Evolutionary conservation across 1,140 invertebrate species (phyloP).

Genomic region (Drosophila paulistorum): DNA sequence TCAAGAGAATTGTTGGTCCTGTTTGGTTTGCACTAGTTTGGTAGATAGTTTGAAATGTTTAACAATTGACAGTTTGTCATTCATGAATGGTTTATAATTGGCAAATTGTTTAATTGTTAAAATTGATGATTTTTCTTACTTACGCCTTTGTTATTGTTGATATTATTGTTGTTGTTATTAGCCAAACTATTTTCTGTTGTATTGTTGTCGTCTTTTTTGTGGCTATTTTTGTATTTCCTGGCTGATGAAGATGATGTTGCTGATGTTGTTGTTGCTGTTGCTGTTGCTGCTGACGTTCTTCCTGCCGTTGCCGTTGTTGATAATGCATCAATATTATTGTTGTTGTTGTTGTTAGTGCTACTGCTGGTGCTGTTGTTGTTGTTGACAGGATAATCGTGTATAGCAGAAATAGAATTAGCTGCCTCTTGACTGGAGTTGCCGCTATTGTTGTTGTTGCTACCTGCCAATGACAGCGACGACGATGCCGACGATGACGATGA

Average conservation of each 20-base stretch:
- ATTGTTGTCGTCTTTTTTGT: conserved; percentile 69
- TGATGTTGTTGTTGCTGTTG: conserved; percentile 14
- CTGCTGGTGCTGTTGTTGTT: conserved; percentile 33
- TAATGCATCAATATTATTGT: conserved; percentile 27
- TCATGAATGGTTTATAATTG: background rate
- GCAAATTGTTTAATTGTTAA: background rate
- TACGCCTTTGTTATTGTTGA: conserved; percentile 50
- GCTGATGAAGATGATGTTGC: conserved; percentile 14
- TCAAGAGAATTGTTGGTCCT: too few relatives aligned
- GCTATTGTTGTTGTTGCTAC: conserved; percentile 38
- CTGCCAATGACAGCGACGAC: conserved; percentile 17
- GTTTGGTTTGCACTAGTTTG: too few relatives aligned
- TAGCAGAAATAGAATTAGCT: conserved; percentile 19
- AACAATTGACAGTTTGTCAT: background rate
- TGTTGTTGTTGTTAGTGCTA: conserved; percentile 20
- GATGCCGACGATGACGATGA: conserved; percentile 20
- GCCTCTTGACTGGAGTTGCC: conserved; percentile 45
- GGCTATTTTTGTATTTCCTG: conserved; percentile 64
- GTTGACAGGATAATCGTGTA: conserved; percentile 32
- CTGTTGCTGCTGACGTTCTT: conserved; percentile 22
- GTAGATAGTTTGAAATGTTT: too few relatives aligned
- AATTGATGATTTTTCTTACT: conserved; percentile 30
- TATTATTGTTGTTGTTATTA: conserved; percentile 37
- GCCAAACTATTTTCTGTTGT: conserved; percentile 27
- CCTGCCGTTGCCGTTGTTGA: conserved; percentile 7